Percentiles rank a stretch among this genome's conserved stretches.
These are phyloP conservation scores for Caradrina clavipalpis DNA, from an alignment of 2,888 invertebrate genomes.

Conservation along the genomic window DNA sequence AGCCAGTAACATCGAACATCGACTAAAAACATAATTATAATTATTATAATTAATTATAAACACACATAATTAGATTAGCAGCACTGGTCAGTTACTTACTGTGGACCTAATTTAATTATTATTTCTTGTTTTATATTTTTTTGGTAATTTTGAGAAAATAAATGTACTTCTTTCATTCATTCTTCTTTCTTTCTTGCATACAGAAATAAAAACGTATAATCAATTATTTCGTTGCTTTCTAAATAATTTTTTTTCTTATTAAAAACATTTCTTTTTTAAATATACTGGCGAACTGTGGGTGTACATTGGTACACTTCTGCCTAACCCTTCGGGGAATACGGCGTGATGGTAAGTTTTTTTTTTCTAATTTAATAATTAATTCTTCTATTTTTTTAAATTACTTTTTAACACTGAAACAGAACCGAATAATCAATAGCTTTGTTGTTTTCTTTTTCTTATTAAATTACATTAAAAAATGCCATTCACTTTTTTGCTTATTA, in stretches of 20 bases:
- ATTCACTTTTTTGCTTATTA: background rate
- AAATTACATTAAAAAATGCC: too few species aligned
- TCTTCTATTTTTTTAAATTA: too few species aligned
- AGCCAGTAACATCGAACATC: slow-evolving; percentile 55
- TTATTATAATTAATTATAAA: slow-evolving; percentile 24
- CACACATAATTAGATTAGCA: slow-evolving; percentile 22
- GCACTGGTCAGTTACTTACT: slow-evolving; percentile 48
- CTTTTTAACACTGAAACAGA: too few species aligned
- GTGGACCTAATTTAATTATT: slow-evolving; percentile 8
- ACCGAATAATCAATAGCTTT: too few species aligned
- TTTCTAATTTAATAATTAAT: too few species aligned
- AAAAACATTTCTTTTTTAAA: background rate
- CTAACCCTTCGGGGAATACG: too few species aligned
- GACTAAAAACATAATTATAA: slow-evolving; percentile 50
- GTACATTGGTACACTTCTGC: too few species aligned
- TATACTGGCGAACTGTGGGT: too few species aligned
- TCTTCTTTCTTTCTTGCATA: slow-evolving; percentile 1
- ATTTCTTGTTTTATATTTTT: background rate
- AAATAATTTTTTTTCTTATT: background rate
- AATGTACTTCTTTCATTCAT: background rate
- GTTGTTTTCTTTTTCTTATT: too few species aligned
- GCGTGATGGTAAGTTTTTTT: too few species aligned
- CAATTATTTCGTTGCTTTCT: background rate
- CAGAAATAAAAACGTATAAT: background rate
- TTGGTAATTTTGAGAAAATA: background rate